phyloP scores from a whole-genome alignment of 2,888 invertebrate species.

The Idaea dimidiata region DNA sequence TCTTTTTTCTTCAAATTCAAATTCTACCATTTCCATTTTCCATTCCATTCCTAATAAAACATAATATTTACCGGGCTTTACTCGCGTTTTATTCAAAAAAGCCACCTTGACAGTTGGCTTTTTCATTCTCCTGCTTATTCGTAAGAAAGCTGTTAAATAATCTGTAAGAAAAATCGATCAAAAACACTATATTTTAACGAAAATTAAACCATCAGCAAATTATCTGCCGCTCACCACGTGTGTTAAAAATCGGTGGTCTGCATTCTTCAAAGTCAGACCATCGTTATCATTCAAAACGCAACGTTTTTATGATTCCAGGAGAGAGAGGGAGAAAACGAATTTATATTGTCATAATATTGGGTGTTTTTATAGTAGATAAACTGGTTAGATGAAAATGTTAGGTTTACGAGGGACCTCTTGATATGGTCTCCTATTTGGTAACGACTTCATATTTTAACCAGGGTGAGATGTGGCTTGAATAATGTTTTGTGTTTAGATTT shows the following conservation, averaged over 20 bases:
- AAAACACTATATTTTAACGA: background rate
- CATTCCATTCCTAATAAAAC: too few species aligned
- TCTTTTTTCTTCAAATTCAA: too few species aligned
- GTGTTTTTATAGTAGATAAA: constrained; percentile 54
- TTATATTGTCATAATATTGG: constrained; percentile 54
- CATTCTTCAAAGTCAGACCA: constrained; percentile 20
- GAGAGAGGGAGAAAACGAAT: constrained; percentile 42
- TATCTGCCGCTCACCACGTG: constrained; percentile 6
- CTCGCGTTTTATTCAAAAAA: too few species aligned
- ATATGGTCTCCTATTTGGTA: constrained; percentile 21
- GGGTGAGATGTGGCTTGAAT: constrained; percentile 15
- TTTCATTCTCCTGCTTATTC: too few species aligned
- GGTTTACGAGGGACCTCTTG: constrained; percentile 32
- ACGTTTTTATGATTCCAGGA: constrained; percentile 44
- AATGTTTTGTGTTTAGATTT: constrained; percentile 18
- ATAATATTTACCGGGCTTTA: too few species aligned
- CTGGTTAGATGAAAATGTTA: constrained; percentile 45
- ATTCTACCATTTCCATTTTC: too few species aligned
- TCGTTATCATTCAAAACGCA: constrained; percentile 47
- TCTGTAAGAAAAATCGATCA: too few species aligned
- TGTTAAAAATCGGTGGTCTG: background rate
- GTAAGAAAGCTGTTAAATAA: too few species aligned
- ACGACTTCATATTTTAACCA: constrained; percentile 24
- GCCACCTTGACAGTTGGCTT: too few species aligned
- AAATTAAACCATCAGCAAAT: constrained; percentile 1